Conservation (phyloP, 2,797 vertebrate genomes). For the Acomys russatus region DNA sequence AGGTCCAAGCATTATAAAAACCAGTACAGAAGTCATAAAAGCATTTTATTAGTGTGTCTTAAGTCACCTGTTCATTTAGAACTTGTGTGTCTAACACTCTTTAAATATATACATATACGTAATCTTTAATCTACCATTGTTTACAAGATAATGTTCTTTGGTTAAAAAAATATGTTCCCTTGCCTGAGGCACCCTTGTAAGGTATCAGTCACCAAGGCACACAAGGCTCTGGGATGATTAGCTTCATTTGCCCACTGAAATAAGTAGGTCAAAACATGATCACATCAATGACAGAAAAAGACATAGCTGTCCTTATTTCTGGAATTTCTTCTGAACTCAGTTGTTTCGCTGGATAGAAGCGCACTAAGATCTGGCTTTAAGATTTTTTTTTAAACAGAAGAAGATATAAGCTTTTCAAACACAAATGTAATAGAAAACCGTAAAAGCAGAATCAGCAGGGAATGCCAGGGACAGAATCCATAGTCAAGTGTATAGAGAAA, state of each 20-base stretch:
- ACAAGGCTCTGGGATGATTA: conserved; percentile 87
- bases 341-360: conserved; percentile 88
- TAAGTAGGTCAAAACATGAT: conserved; percentile 90
- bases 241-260: conserved; percentile 88
- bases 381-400: conserved; percentile 86
- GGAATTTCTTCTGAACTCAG: conserved; percentile 91
- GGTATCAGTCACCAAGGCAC: conserved; percentile 87
- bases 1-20: conserved; percentile 84
- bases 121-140: conserved; percentile 44
- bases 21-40: conserved; percentile 82
- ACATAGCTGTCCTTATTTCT: conserved; percentile 90
- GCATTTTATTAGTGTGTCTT: conserved; percentile 81
- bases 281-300: conserved; percentile 89
- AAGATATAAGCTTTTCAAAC: conserved; percentile 68
- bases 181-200: conserved; percentile 83
- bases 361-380: conserved; percentile 85
- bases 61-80: conserved; percentile 83
- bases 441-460: conserved; percentile 69
- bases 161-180: conserved; percentile 85
- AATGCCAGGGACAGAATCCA: conserved; percentile 53
- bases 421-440: conserved; percentile 56
- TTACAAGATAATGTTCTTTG: conserved; percentile 83
- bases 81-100: conserved; percentile 55
- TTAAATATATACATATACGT: background rate
- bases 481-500: conserved; percentile 60